phyloP scores from a whole-genome alignment of 2,113 vertebrate species.

The Alectura lathami region DNA sequence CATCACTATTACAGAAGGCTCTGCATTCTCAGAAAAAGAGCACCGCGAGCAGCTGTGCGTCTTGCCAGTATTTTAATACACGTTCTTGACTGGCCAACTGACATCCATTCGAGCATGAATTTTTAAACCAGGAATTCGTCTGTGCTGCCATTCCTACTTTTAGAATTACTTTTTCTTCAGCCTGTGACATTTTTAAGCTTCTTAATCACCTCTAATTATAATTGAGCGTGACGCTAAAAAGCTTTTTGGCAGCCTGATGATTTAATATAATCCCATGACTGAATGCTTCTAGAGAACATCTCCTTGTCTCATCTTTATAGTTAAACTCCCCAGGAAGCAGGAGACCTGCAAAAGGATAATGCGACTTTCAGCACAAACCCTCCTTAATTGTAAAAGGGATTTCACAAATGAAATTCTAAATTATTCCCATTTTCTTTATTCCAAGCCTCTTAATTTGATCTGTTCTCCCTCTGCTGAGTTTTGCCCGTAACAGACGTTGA shows the following conservation, averaged over 20 bases:
- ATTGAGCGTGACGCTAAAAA: conserved; percentile 10
- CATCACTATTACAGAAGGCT: neutral
- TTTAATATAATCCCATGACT: conserved; percentile 55
- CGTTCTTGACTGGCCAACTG: neutral
- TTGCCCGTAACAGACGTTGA: neutral
- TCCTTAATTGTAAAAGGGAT: conserved; percentile 44
- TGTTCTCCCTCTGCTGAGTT: neutral
- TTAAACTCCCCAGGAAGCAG: conserved; percentile 21
- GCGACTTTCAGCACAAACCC: neutral
- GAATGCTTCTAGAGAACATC: conserved; percentile 33
- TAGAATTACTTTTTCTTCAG: conserved; percentile 23
- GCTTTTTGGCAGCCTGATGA: conserved; percentile 38
- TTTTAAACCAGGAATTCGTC: conserved; percentile 30
- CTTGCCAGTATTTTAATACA: neutral
- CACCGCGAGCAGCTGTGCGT: neutral
- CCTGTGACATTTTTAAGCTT: conserved; percentile 32
- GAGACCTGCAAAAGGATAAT: conserved; percentile 45
- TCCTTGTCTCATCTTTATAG: conserved; percentile 44
- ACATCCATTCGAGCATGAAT: conserved; percentile 1
- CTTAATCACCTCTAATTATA: conserved; percentile 56
- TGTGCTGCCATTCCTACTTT: conserved; percentile 46
- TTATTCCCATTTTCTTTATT: conserved; percentile 31
- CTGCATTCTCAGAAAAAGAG: neutral
- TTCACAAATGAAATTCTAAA: conserved; percentile 50
- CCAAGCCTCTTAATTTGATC: conserved; percentile 20